Percentiles rank a stretch among this genome's conserved stretches.
Conservation (phyloP, 1,140 invertebrate species). For the Littorina saxatilis region DNA sequence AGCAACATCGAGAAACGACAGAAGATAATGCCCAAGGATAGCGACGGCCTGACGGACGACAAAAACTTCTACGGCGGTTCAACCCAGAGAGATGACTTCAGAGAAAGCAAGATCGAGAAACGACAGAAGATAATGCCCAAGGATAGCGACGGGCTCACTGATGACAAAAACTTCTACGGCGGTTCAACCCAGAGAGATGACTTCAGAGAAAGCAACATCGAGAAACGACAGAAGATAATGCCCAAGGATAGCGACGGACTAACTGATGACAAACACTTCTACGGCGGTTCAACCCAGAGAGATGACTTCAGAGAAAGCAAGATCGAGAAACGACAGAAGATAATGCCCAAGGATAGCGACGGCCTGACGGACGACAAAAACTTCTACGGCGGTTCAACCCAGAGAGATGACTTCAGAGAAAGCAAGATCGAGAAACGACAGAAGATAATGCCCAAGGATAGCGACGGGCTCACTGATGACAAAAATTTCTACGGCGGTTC, state of each 20-base stretch:
- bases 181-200: background rate
- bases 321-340: background rate
- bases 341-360: background rate
- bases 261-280: background rate
- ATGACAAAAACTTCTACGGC: background rate
- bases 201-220: background rate
- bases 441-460: background rate
- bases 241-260: background rate
- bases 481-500: background rate
- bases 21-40: background rate
- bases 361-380: background rate
- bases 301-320: background rate
- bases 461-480: background rate
- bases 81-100: conserved; percentile 6
- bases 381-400: background rate
- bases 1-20: background rate
- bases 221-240: background rate
- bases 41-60: background rate
- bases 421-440: background rate
- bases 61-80: background rate
- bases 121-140: background rate
- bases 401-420: background rate
- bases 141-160: background rate
- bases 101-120: background rate
- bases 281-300: background rate